Conservation (phyloP, 2,113 vertebrate genomes). For the Ceyx melanurus region DNA sequence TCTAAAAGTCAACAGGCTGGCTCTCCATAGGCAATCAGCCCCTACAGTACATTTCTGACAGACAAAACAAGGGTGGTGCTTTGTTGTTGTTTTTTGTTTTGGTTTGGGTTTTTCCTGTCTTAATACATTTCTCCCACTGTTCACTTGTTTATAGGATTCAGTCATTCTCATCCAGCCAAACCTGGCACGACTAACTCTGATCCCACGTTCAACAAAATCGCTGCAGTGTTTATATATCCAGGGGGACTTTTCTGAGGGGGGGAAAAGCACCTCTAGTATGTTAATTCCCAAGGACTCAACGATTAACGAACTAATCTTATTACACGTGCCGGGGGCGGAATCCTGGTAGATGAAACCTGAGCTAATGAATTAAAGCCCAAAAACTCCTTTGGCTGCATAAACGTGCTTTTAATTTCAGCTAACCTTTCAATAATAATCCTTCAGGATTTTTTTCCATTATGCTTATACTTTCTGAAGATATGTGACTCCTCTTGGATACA, state of each 20-base stretch:
- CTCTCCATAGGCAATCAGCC: background rate
- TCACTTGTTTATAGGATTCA: slow-evolving; percentile 55
- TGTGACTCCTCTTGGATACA: slow-evolving; percentile 61
- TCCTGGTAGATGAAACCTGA: slow-evolving; percentile 55
- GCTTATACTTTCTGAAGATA: slow-evolving; percentile 53
- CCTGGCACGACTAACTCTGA: slow-evolving; percentile 16
- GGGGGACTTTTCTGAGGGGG: slow-evolving; percentile 8
- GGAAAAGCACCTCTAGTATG: slow-evolving; percentile 49
- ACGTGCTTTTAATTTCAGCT: slow-evolving; percentile 61
- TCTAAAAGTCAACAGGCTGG: background rate
- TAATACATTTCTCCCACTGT: slow-evolving; percentile 32
- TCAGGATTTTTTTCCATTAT: slow-evolving; percentile 54
- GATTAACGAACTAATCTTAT: slow-evolving; percentile 60
- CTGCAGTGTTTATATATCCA: slow-evolving; percentile 52
- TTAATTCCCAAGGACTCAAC: slow-evolving; percentile 51
- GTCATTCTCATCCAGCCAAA: slow-evolving; percentile 41
- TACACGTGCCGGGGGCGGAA: slow-evolving; percentile 49
- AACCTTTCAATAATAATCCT: slow-evolving; percentile 63
- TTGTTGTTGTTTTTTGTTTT: background rate
- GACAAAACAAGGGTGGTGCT: slow-evolving; percentile 15
- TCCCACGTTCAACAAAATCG: slow-evolving; percentile 32
- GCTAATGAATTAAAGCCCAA: slow-evolving; percentile 63
- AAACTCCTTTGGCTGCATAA: slow-evolving; percentile 34
- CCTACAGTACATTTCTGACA: background rate
- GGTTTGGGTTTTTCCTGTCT: background rate